A percentile compares a stretch with the other conserved stretches of the same genome.
These are phyloP conservation scores for Lamellibrachia columna DNA, from an alignment of 2,888 invertebrate species.

Conservation along the genomic window DNA sequence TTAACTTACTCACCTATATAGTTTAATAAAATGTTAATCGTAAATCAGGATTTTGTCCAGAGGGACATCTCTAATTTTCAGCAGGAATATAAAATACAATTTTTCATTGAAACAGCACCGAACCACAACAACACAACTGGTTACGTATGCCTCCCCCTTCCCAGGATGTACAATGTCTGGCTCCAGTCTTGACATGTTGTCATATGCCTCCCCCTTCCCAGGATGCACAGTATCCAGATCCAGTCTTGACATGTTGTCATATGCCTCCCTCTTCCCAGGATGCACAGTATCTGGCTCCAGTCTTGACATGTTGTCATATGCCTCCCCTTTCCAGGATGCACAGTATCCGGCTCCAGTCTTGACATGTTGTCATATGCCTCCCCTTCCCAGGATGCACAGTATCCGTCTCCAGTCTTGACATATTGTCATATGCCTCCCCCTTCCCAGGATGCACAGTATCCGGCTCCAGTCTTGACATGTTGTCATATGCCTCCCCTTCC, in stretches of 20 bases:
- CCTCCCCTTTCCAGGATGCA: slow-evolving; percentile 52
- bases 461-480: background rate
- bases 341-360: background rate
- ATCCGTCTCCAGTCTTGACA: background rate
- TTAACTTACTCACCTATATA: too few relatives aligned
- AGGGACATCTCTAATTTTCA: background rate
- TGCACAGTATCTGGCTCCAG: background rate
- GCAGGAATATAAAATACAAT: background rate
- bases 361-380: slow-evolving; percentile 54
- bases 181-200: background rate
- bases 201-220: slow-evolving; percentile 53
- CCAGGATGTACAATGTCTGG: background rate
- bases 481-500: slow-evolving; percentile 53
- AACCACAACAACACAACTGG: background rate
- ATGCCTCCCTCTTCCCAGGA: slow-evolving; percentile 52
- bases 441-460: background rate
- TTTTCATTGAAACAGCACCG: background rate
- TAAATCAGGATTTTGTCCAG: too few relatives aligned
- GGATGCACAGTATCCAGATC: background rate
- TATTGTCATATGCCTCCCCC: slow-evolving; percentile 53
- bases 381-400: background rate
- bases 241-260: background rate
- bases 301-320: background rate
- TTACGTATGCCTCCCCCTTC: background rate
- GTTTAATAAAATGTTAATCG: too few relatives aligned